These are phyloP conservation scores for Chauna torquata DNA, from an alignment of 2,113 vertebrate genomes.

Conservation along the genomic window DNA sequence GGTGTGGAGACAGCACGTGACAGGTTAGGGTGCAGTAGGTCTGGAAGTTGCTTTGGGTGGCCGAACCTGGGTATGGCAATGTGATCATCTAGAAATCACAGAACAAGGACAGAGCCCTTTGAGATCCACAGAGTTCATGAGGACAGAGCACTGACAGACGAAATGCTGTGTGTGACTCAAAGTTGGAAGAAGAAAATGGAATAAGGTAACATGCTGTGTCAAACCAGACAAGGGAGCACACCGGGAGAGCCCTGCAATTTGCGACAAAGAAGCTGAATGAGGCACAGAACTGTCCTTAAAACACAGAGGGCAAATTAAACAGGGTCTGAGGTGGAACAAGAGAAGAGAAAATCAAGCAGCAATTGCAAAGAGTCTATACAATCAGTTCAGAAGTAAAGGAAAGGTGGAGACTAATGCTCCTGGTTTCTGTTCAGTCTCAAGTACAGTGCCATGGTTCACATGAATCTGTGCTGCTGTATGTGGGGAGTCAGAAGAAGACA, in stretches of 20 bases:
- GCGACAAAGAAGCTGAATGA: not conserved
- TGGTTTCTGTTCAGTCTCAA: not conserved
- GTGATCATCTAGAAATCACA: not conserved
- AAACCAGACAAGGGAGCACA: not conserved
- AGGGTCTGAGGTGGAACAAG: not conserved
- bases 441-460: not conserved
- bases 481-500: not conserved
- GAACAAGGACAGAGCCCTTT: conserved; percentile 10
- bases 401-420: rapidly evolving
- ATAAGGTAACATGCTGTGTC: not conserved
- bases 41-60: not conserved
- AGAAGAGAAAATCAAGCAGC: not conserved
- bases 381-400: not conserved
- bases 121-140: not conserved
- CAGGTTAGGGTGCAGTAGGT: not conserved
- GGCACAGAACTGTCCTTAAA: not conserved
- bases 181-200: not conserved
- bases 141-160: not conserved
- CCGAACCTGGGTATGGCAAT: not conserved
- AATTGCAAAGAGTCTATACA: not conserved
- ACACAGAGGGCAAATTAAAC: not conserved
- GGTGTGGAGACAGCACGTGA: not conserved
- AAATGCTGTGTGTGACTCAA: not conserved
- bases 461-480: not conserved
- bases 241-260: not conserved